phyloP scores from a whole-genome alignment of 2,797 vertebrate genomes.

The Phaenicophaeus curvirostris region DNA sequence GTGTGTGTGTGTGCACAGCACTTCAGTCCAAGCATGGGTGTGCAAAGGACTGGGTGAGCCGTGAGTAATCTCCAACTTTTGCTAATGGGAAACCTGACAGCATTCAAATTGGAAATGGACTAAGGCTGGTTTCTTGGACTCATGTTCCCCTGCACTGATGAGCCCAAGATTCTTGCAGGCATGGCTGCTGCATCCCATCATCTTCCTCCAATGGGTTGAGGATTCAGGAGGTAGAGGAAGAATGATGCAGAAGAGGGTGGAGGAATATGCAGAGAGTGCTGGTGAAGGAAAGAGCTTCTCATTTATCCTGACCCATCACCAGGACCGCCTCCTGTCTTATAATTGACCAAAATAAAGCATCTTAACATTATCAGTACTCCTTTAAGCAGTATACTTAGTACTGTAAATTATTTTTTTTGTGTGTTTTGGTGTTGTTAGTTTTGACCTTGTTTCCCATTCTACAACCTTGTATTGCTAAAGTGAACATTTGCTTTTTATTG shows the following conservation, averaged over 20 bases:
- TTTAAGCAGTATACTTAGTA: not conserved
- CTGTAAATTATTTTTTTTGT: not conserved
- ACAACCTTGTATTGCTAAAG: not conserved
- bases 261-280: not conserved
- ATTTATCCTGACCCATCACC: not conserved
- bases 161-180: not conserved
- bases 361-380: not conserved
- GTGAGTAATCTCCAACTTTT: not conserved
- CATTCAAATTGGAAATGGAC: not conserved
- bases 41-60: not conserved
- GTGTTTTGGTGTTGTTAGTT: not conserved
- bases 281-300: not conserved
- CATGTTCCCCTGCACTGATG: not conserved
- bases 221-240: not conserved
- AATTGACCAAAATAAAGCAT: not conserved
- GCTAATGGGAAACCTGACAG: not conserved
- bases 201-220: not conserved
- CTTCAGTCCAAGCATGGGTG: not conserved
- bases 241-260: not conserved
- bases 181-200: not conserved
- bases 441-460: not conserved
- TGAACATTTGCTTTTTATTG: not conserved
- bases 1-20: fast-evolving
- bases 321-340: not conserved
- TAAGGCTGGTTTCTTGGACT: not conserved